Evolutionary conservation across 2,888 invertebrate species (phyloP), one percentile per base, ranked within the genome.

Genomic region (Neoitamus cyanurus): DNA sequence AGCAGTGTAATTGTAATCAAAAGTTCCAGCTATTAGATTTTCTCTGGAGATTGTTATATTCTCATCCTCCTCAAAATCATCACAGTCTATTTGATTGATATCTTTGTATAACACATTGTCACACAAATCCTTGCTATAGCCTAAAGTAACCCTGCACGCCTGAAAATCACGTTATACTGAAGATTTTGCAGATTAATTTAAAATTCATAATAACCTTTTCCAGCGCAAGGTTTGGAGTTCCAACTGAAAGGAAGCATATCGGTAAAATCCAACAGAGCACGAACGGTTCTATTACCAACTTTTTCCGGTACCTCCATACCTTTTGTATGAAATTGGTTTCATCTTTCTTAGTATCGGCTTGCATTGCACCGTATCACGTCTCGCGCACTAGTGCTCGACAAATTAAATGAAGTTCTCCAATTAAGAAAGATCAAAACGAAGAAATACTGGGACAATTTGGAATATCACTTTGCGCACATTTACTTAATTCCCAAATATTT

Each of bases 111-210:
- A 85, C 86, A 90, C 90, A 7, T 90, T 89, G 37, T 88, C 87
- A 83, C 91, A 91, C 28, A 90, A 88, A n/a, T 88, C 72, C 78
- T 88, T 87, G 83, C 87, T 89, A 85, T 90, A 90, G 25, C 89
- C 89, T 37, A 90, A 88, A 87, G 91, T 90, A 1, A 91, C 89
- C 28, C 90, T 89, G 80, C 91, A 91, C 3, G 90, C 90, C 88
- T 88, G 37, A 30, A 72, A 85, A 70, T 73, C 11, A 25, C 13
- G 2, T 42, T 30, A n/a, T n/a, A 42, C 34, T 80, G 78, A 73
- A 13, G 48, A 34, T 42, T 9, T 72, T n/a, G 15, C 15, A 58
- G 15, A 3, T 58, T 58, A 3, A 1, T 2, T 20, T 9, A 6
- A 15, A 9, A 11, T 69, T 28, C n/a, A 34, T 15, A 48, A 28